Percentiles rank a stretch among this genome's conserved stretches.
These are phyloP conservation scores for Aquatica leii DNA, from an alignment of 2,888 invertebrate species.

Conservation along the genomic window DNA sequence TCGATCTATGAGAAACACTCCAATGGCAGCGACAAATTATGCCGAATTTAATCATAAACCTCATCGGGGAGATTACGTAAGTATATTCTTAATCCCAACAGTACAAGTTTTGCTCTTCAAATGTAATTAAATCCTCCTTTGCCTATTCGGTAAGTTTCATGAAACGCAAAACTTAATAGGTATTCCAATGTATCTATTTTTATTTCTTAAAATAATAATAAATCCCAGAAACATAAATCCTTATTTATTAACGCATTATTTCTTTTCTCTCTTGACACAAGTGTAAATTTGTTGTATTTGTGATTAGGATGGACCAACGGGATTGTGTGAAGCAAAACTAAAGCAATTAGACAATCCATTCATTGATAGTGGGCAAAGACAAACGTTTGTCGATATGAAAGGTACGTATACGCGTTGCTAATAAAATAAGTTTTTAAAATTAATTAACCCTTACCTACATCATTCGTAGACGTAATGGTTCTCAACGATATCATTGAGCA, in stretches of 20 bases:
- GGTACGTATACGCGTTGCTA: conserved; percentile 45
- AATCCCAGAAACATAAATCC: too few species aligned
- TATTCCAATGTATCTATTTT: too few species aligned
- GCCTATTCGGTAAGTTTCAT: too few species aligned
- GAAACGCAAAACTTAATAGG: too few species aligned
- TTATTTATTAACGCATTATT: too few species aligned
- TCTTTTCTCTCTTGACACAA: too few species aligned
- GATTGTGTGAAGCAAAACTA: conserved; percentile 82
- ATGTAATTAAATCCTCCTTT: too few species aligned
- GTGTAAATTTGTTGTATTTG: too few species aligned
- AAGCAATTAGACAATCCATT: conserved; percentile 93
- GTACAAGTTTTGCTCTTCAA: too few species aligned
- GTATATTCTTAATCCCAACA: too few species aligned
- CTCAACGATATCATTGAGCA: conserved; percentile 96
- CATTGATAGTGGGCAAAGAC: conserved; percentile 85
- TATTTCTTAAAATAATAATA: too few species aligned
- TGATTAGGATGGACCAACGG: conserved; percentile 79
- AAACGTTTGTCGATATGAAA: conserved; percentile 93
- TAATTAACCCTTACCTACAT: conserved; percentile 20
- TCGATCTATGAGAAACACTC: conserved; percentile 75
- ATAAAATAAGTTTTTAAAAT: not conserved
- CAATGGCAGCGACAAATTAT: conserved; percentile 65
- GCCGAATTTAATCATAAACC: conserved; percentile 70
- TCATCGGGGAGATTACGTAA: conserved; percentile 76
- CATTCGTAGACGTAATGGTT: conserved; percentile 91